phyloP scores from a whole-genome alignment of 1,140 invertebrate species.

The Venustaconcha ellipsiformis region DNA sequence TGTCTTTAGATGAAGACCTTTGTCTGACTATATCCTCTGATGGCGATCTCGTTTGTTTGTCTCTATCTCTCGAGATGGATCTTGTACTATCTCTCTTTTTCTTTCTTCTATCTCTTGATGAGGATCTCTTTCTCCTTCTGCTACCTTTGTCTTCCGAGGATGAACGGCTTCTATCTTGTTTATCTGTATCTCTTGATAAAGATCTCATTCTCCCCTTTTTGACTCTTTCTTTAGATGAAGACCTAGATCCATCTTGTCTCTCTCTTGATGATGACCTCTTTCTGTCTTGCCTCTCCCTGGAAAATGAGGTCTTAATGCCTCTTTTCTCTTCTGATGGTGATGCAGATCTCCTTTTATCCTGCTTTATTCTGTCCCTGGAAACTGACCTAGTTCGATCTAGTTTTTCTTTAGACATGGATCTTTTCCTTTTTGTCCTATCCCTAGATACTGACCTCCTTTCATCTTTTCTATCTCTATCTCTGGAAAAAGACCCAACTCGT shows the following conservation, averaged over 20 bases:
- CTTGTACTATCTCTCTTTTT: not conserved
- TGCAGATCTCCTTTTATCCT: not conserved
- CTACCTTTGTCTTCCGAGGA: not conserved
- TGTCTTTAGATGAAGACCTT: not conserved
- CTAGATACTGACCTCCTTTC: conserved; percentile 13
- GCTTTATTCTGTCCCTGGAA: conserved; percentile 3
- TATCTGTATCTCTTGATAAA: conserved; percentile 2
- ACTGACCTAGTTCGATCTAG: not conserved
- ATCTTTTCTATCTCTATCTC: conserved; percentile 11
- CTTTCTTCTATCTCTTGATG: conserved; percentile 6
- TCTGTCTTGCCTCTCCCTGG: not conserved
- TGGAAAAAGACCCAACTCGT: not conserved
- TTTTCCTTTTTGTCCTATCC: conserved; percentile 18
- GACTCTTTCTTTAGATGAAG: conserved; percentile 3
- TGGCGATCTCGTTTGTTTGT: not conserved
- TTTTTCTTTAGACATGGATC: conserved; percentile 10
- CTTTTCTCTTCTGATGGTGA: not conserved
- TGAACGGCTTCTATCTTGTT: not conserved
- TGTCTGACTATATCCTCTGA: conserved; percentile 7
- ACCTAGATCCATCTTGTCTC: not conserved
- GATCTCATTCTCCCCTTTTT: conserved; percentile 2
- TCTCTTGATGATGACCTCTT: conserved; percentile 4
- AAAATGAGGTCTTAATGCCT: not conserved
- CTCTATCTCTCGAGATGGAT: not conserved
- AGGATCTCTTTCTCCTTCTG: conserved; percentile 1